phyloP scores from a whole-genome alignment of 2,888 invertebrate genomes.

The Drosophila engyochracea region DNA sequence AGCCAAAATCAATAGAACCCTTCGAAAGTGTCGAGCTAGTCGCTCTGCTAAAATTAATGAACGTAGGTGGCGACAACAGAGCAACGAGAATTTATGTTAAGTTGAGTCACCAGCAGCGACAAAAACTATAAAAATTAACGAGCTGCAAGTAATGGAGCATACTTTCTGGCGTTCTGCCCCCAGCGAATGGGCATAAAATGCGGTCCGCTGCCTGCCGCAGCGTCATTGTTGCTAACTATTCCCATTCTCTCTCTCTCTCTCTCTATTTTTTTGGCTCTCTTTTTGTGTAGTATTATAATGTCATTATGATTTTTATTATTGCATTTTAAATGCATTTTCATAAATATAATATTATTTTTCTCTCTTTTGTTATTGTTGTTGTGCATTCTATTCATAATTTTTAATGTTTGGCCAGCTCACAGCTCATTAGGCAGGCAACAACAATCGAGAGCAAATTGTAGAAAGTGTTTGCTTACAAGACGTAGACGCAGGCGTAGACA shows the following conservation, averaged over 20 bases:
- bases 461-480: slow-evolving; percentile 51
- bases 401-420: slow-evolving; percentile 64
- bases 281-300: slow-evolving; percentile 71
- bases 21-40: slow-evolving; percentile 28
- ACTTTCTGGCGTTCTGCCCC: slow-evolving; percentile 61
- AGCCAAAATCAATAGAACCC: slow-evolving; percentile 78
- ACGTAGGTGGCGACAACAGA: slow-evolving; percentile 58
- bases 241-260: not conserved
- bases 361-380: slow-evolving; percentile 16
- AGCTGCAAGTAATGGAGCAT: slow-evolving; percentile 79
- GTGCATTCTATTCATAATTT: slow-evolving; percentile 67
- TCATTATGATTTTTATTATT: slow-evolving; percentile 78
- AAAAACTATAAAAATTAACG: slow-evolving; percentile 78
- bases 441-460: slow-evolving; percentile 35
- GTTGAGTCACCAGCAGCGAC: slow-evolving; percentile 58
- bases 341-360: slow-evolving; percentile 20
- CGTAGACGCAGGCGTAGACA: slow-evolving; percentile 57
- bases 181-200: slow-evolving; percentile 70
- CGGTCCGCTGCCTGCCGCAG: slow-evolving; percentile 58
- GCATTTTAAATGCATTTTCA: slow-evolving; percentile 78
- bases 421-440: slow-evolving; percentile 61
- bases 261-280: not conserved
- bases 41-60: slow-evolving; percentile 54
- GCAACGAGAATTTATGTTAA: slow-evolving; percentile 60
- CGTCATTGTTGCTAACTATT: slow-evolving; percentile 42